Base-by-base conservation (phyloP, 2,888 invertebrate genomes). In the Synergus japonicus region DNA sequence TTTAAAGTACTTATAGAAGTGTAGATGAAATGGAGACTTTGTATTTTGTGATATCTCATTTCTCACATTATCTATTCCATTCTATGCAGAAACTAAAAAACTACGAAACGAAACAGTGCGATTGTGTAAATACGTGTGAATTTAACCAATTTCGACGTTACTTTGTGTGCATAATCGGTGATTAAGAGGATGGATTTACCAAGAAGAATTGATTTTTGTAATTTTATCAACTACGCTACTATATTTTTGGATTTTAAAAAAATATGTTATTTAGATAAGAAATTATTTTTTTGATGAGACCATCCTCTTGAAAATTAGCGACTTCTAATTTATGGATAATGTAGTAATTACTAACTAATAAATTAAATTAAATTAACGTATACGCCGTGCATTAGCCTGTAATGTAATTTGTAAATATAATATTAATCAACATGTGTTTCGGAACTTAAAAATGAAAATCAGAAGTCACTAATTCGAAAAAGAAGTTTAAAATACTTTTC, bases 1-100 rank as follows among this genome's bases (percentile, higher is more conserved):
- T 9, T n/a, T 10, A 1, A 54, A 41, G 73, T 69, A 69, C 69
- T 69, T 69, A 69, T 46, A 46, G 13, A 49, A 49, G 69, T 22
- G 69, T n/a, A 73, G 37, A 69, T 69, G 15, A 69, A 69, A 73
- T 73, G n/a, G 37, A 73, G 54, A 73, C 29, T 69, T 49, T 69
- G 69, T 29, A 54, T 73, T 73, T 73, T 73, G 73, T 73, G 73
- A 73, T 73, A 73, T 54, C 54, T 73, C n/a, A 54, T 54, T 73
- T 69, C n/a, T 54, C 10, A 69, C 37, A n/a, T 69, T 22, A 29
- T 69, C 49, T 46, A 49, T 69, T 49, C 29, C 22, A 49, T 37
- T 73, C 37, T 37, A 22, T 2, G 54, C 37, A n/a, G 54, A 67
- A 44, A 13, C 18, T 29, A 12, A 43, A 37, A 37, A 37, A 37